These are phyloP conservation scores for Otis tarda DNA, from an alignment of 2,113 vertebrate species.

Conservation along the genomic window DNA sequence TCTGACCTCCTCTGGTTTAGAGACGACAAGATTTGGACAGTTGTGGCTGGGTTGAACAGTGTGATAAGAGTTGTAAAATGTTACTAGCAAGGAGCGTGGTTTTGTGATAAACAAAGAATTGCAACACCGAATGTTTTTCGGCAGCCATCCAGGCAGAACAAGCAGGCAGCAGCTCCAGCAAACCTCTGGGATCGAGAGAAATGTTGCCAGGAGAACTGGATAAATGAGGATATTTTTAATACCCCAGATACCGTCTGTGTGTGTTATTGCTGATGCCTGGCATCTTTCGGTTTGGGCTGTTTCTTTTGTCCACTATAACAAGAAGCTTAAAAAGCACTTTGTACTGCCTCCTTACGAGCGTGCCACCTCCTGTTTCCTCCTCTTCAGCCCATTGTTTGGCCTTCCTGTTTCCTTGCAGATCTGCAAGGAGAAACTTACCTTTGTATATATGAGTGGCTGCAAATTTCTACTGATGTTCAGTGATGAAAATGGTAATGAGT, in stretches of 20 bases:
- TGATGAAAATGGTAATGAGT: not conserved
- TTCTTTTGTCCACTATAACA: not conserved
- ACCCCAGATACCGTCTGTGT: not conserved
- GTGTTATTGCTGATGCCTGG: not conserved
- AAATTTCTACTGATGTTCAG: not conserved
- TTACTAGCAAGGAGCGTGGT: not conserved
- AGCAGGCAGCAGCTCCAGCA: not conserved
- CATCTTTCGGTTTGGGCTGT: not conserved
- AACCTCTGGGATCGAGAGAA: not conserved
- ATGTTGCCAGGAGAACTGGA: not conserved
- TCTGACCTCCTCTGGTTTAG: not conserved
- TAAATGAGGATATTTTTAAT: not conserved
- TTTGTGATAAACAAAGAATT: slow-evolving; percentile 39
- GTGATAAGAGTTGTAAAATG: slow-evolving; percentile 15
- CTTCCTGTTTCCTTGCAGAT: not conserved
- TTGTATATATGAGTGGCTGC: not conserved
- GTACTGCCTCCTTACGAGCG: fast-evolving
- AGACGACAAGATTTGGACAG: slow-evolving; percentile 10
- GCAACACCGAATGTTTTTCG: not conserved
- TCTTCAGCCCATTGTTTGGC: not conserved
- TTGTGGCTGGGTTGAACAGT: slow-evolving; percentile 5
- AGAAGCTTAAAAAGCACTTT: not conserved
- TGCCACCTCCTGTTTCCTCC: not conserved
- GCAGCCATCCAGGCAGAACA: slow-evolving; percentile 7
- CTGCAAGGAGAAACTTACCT: not conserved